A percentile compares a stretch with the other conserved stretches of the same genome.
Conservation (phyloP, 1,140 invertebrate genomes). For the Chelonus insularis region DNA sequence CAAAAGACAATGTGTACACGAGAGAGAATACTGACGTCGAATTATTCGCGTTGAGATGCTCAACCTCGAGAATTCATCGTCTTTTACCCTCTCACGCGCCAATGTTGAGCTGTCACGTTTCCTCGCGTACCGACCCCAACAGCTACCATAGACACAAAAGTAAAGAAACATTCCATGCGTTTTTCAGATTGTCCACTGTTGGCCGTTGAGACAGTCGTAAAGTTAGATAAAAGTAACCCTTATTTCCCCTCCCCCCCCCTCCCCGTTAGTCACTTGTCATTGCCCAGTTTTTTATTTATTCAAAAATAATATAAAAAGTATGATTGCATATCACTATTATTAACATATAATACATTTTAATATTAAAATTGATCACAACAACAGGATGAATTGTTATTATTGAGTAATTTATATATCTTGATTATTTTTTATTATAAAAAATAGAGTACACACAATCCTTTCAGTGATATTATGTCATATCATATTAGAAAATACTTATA, state of each 20-base stretch:
- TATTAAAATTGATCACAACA: too few species aligned
- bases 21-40: slow-evolving; percentile 35
- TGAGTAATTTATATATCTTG: too few species aligned
- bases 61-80: slow-evolving; percentile 38
- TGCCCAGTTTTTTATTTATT: too few species aligned
- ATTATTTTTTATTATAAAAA: too few species aligned
- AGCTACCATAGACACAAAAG: background rate
- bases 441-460: too few species aligned
- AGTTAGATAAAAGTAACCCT: slow-evolving; percentile 39
- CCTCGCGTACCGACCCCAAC: background rate
- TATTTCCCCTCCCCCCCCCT: too few species aligned
- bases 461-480: too few species aligned
- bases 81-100: slow-evolving; percentile 20
- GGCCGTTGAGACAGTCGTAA: slow-evolving; percentile 29
- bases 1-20: background rate
- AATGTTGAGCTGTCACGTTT: slow-evolving; percentile 16
- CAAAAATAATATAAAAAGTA: too few species aligned
- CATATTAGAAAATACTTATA: background rate
- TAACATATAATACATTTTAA: too few species aligned
- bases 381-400: too few species aligned
- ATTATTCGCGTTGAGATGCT: slow-evolving; percentile 40
- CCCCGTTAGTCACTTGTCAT: slow-evolving; percentile 17
- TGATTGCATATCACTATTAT: too few species aligned
- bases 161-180: slow-evolving; percentile 42
- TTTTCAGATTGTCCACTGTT: slow-evolving; percentile 42